Evolutionary conservation across 2,888 invertebrate genomes (phyloP).

Genomic region (Sclerodermus sp.): DNA sequence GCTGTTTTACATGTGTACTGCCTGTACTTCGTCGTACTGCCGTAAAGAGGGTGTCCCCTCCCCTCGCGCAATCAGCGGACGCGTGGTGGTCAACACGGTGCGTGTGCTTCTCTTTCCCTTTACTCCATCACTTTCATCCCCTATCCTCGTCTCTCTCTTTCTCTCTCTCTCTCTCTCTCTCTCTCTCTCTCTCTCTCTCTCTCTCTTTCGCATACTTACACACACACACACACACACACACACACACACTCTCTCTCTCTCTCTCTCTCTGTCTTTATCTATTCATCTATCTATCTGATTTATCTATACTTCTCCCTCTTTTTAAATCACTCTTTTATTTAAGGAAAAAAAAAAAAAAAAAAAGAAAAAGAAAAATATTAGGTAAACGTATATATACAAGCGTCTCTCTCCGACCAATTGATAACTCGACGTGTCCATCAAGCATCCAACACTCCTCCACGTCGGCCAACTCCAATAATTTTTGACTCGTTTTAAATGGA

Average conservation of each 20-base stretch:
- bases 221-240: too few species aligned
- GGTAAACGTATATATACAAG: too few species aligned
- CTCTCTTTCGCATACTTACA: slow-evolving; percentile 8
- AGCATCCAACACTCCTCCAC: too few species aligned
- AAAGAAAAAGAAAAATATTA: too few species aligned
- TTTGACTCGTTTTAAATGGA: too few species aligned
- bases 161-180: background rate
- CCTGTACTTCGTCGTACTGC: slow-evolving; percentile 23
- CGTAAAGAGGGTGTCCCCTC: slow-evolving; percentile 31
- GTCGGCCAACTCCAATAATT: too few species aligned
- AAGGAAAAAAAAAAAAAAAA: too few species aligned
- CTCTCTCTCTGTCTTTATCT: slow-evolving; percentile 7
- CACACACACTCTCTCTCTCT: slow-evolving; percentile 3
- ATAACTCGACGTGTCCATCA: too few species aligned
- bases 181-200: slow-evolving; percentile 1
- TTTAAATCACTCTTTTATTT: slow-evolving; percentile 4
- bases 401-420: too few species aligned
- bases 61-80: slow-evolving; percentile 23
- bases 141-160: slow-evolving; percentile 6
- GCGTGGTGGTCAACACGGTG: slow-evolving; percentile 42
- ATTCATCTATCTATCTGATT: slow-evolving; percentile 4
- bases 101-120: slow-evolving; percentile 26
- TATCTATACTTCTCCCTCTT: background rate
- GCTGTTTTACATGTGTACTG: slow-evolving; percentile 25
- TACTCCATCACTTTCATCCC: too few species aligned